Evolutionary conservation across 2,888 invertebrate species (phyloP), one percentile per base, ranked within the genome.

Genomic region (Tetropium fuscum): DNA sequence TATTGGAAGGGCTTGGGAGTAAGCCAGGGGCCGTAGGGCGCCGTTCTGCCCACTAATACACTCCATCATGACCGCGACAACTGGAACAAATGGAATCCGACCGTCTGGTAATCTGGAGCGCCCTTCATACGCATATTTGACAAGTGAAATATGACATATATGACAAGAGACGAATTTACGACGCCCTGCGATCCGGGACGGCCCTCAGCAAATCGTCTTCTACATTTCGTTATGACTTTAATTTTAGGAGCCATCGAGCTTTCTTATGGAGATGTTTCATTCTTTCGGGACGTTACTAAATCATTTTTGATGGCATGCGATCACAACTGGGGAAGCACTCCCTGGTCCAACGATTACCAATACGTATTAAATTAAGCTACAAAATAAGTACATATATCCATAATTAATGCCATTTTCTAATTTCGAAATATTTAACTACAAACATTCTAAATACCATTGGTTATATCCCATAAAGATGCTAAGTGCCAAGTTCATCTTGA

Each of bases 71-170:
- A 64, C 63, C 64, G 71, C 73, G 78, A 77, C 78, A 77, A 75
- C 68, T 76, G 76, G 76, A 78, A 78, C 78, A 77, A 78, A 78
- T 78, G 75, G 76, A 78, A 76, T 78, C 75, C 64, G 63, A 57
- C 68, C 69, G 67, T 58, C 69, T 69, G 72, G 73, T 72, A 73
- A 72, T 68, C 72, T 36, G 40, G 47, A 11, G 27, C 49, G 27
- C 48, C 41, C 40, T 27, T 49, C 74, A 71, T 68, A 74, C 75
- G 74, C 74, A 74, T 70, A 74, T 76, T 76, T 75, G 76, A 75
- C 74, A 73, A 66, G 59, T 67, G 70, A 73, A 70, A 72, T 72
- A 74, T 71, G 70, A 71, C 70, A 57, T 62, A 60, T 65, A 66
- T 70, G 71, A 69, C 75, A 72, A 63, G 49, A 59, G 73, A 74